phyloP scores from a whole-genome alignment of 2,113 vertebrate genomes.

The Stomatorhinus ivindoensis region DNA sequence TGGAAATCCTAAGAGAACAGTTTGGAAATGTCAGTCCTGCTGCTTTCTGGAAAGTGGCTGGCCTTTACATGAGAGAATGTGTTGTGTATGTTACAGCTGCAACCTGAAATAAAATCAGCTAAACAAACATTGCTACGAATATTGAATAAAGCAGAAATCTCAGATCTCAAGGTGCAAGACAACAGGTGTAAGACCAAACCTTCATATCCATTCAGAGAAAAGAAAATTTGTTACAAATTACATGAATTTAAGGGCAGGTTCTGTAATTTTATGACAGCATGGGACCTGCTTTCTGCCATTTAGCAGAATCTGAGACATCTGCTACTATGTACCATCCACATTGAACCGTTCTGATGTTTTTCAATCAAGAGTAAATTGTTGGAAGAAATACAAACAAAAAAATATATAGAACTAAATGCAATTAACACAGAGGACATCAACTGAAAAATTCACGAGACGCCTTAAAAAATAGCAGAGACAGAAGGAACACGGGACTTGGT shows the following conservation, averaged over 20 bases:
- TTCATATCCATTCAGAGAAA: neutral
- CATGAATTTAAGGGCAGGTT: neutral
- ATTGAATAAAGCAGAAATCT: neutral
- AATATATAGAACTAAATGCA: neutral
- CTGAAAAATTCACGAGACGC: neutral
- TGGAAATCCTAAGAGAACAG: neutral
- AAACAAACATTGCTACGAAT: neutral
- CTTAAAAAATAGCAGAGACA: neutral
- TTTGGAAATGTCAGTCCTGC: neutral
- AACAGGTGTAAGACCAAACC: conserved; percentile 8
- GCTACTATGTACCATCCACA: neutral
- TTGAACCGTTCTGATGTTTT: neutral
- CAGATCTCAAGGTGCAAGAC: neutral
- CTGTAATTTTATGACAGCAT: neutral
- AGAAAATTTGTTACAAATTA: neutral
- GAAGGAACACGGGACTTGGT: neutral
- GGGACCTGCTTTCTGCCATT: neutral
- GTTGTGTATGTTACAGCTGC: neutral
- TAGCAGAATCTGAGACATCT: neutral
- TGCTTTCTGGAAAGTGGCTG: neutral
- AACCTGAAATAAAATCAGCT: neutral
- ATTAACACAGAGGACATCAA: neutral
- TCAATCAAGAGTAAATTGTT: neutral
- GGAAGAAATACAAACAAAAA: neutral
- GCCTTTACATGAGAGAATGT: neutral